A percentile compares a stretch with the other conserved stretches of the same genome.
Evolutionary conservation across 1,140 invertebrate species (phyloP).

Genomic region (Drosophila fuyamai): DNA sequence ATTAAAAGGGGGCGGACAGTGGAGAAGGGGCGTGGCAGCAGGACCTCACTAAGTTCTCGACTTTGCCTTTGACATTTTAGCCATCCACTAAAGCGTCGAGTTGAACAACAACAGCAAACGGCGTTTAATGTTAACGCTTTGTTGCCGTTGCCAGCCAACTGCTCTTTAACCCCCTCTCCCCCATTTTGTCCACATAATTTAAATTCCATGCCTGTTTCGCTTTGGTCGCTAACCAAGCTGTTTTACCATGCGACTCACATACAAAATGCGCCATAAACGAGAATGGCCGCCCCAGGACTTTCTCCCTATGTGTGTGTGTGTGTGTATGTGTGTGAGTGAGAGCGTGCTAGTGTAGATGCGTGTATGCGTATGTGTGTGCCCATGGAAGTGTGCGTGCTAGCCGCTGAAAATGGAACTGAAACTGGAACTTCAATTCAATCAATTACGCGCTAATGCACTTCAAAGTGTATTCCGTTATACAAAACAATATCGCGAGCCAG

Average conservation of each 20-base stretch:
- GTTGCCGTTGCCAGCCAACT: constrained; percentile 21
- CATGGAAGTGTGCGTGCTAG: constrained; percentile 5
- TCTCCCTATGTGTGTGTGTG: not conserved
- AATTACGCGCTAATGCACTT: constrained; percentile 67
- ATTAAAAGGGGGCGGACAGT: too few species aligned
- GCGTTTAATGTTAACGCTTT: constrained; percentile 61
- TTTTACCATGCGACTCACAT: constrained; percentile 59
- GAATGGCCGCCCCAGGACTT: constrained; percentile 47
- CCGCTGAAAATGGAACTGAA: constrained; percentile 19
- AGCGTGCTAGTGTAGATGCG: not conserved
- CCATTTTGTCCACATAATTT: constrained; percentile 40
- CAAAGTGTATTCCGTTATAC: constrained; percentile 49
- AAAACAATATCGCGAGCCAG: constrained; percentile 50
- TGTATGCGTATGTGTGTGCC: not conserved
- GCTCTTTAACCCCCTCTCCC: too few species aligned
- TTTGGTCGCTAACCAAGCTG: constrained; percentile 47
- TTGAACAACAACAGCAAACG: constrained; percentile 30
- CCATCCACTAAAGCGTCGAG: constrained; percentile 33
- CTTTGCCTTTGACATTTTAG: constrained; percentile 48
- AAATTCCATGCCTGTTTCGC: constrained; percentile 62
- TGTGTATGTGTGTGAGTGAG: not conserved
- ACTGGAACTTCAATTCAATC: constrained; percentile 68
- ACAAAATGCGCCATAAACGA: constrained; percentile 55
- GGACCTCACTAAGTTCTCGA: not conserved
- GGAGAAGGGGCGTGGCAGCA: not conserved